Evolutionary conservation across 2,113 vertebrate genomes (phyloP).

Genomic region (Heloderma charlesbogerti): DNA sequence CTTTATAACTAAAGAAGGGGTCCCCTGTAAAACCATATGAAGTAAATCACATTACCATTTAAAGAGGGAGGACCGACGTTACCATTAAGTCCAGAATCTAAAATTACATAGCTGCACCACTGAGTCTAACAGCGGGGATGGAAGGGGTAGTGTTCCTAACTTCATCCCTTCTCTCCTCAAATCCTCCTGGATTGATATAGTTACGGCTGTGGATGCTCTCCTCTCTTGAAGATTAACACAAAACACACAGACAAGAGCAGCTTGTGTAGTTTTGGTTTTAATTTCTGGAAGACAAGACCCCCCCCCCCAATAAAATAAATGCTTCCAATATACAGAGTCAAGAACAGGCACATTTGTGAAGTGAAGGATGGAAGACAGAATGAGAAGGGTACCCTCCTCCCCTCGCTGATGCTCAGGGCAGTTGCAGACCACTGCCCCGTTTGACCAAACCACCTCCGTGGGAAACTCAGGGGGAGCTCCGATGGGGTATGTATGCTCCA

Average conservation of each 20-base stretch:
- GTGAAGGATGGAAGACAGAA: constrained; percentile 4
- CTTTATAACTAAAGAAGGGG: too few species aligned
- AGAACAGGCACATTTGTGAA: constrained; percentile 45
- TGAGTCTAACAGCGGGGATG: too few species aligned
- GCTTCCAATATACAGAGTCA: constrained; percentile 9
- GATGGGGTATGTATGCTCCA: background rate
- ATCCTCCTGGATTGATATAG: background rate
- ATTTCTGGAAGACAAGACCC: constrained; percentile 25
- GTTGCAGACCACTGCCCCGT: background rate
- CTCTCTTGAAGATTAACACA: background rate
- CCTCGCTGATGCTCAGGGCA: background rate
- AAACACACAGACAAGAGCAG: background rate
- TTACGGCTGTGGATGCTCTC: background rate
- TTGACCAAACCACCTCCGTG: background rate
- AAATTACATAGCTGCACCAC: too few species aligned
- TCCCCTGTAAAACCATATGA: too few species aligned
- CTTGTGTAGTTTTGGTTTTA: constrained; percentile 16
- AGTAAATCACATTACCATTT: too few species aligned
- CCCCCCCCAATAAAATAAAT: background rate
- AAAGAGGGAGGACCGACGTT: too few species aligned
- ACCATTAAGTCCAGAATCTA: too few species aligned
- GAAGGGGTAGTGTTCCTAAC: too few species aligned
- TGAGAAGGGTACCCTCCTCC: background rate
- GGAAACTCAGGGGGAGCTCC: background rate
- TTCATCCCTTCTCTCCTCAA: too few species aligned